Percentiles rank a stretch among this genome's conserved stretches.
phyloP scores from a whole-genome alignment of 2,888 invertebrate species.

The Leptinotarsa rubiginosa region DNA sequence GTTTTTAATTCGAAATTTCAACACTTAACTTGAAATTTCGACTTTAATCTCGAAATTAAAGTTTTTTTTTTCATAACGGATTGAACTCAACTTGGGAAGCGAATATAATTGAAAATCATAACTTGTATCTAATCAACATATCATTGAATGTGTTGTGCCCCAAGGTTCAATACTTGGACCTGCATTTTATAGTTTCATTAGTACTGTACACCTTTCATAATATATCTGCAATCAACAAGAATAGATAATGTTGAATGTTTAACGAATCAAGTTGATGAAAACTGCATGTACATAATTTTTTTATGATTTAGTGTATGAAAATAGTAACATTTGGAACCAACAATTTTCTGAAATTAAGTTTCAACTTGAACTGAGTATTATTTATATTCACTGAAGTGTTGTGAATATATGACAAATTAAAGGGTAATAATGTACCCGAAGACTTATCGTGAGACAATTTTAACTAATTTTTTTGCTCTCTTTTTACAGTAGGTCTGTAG shows the following conservation, averaged over 20 bases:
- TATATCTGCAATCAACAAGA: background rate
- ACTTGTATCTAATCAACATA: too few relatives aligned
- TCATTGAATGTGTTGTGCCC: too few relatives aligned
- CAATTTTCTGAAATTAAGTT: background rate
- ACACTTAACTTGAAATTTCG: too few relatives aligned
- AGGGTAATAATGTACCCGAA: background rate
- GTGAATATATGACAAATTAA: background rate
- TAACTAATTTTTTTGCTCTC: slow-evolving; percentile 2
- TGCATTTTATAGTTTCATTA: too few relatives aligned
- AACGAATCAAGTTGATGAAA: background rate
- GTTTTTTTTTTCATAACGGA: too few relatives aligned
- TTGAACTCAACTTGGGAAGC: too few relatives aligned
- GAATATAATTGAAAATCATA: too few relatives aligned
- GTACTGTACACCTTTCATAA: too few relatives aligned
- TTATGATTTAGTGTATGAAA: too few relatives aligned
- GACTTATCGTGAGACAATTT: background rate
- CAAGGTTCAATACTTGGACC: too few relatives aligned
- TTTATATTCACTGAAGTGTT: background rate
- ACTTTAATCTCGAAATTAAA: too few relatives aligned
- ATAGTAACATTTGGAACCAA: background rate
- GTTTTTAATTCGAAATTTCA: too few relatives aligned
- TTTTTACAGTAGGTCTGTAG: slow-evolving; percentile 17
- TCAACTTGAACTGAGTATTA: background rate
- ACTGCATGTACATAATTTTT: background rate
- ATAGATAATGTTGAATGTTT: background rate